A percentile compares a stretch with the other conserved stretches of the same genome.
These are phyloP conservation scores for Cheilosia vulpina DNA, from an alignment of 2,888 invertebrate species.

Conservation along the genomic window DNA sequence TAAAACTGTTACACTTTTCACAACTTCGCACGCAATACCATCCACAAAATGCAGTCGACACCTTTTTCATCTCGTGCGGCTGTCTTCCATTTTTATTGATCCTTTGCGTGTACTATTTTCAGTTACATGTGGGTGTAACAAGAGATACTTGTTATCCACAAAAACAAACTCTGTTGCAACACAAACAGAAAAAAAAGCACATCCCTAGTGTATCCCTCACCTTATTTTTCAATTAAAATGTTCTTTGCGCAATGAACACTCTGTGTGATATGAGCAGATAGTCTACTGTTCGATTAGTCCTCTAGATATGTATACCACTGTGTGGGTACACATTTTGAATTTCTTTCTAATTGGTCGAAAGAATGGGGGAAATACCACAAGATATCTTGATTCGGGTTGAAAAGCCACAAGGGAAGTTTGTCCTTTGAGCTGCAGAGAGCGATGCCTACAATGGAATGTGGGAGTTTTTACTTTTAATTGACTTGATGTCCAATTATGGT, in stretches of 20 bases:
- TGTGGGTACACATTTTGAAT: slow-evolving; percentile 40
- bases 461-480: slow-evolving; percentile 60
- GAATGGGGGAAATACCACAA: slow-evolving; percentile 17
- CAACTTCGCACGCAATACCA: slow-evolving; percentile 1
- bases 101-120: background rate
- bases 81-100: background rate
- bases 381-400: slow-evolving; percentile 45
- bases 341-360: slow-evolving; percentile 44
- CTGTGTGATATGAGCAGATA: slow-evolving; percentile 1
- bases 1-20: background rate
- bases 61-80: background rate
- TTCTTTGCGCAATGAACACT: background rate
- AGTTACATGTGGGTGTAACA: background rate
- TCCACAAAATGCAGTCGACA: background rate
- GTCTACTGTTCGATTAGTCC: slow-evolving; percentile 1
- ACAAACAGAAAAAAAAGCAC: background rate
- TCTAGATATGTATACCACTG: background rate
- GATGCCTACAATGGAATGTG: slow-evolving; percentile 19
- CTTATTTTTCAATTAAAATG: slow-evolving; percentile 29
- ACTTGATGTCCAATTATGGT: slow-evolving; percentile 36
- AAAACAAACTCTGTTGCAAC: background rate
- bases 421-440: slow-evolving; percentile 34
- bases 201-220: background rate
- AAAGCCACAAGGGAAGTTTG: background rate
- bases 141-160: slow-evolving; percentile 4